phyloP scores from a whole-genome alignment of 2,113 vertebrate species.

The Cyanoramphus novaezelandiae region DNA sequence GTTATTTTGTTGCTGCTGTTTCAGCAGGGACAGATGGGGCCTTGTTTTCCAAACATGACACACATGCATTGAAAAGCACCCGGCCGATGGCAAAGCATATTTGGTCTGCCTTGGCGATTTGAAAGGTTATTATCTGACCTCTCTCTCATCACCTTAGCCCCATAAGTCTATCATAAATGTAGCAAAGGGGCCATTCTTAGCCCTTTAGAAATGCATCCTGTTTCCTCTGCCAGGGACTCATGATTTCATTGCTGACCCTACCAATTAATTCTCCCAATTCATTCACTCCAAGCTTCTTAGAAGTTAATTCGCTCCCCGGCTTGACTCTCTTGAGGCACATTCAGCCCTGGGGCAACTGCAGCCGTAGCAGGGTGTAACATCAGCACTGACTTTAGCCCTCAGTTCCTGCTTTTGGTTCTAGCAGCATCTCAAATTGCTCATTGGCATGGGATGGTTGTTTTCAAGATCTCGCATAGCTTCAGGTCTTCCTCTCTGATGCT shows the following conservation, averaged over 20 bases:
- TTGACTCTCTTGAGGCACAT: not conserved
- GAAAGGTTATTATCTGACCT: slow-evolving; percentile 37
- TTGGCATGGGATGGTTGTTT: not conserved
- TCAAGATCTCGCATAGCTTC: not conserved
- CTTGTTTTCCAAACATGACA: slow-evolving; percentile 35
- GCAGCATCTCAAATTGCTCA: not conserved
- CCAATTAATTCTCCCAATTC: not conserved
- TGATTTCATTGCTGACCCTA: slow-evolving; percentile 6
- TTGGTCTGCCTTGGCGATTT: slow-evolving; percentile 10
- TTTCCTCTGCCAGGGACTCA: not conserved
- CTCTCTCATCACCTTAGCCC: slow-evolving; percentile 1
- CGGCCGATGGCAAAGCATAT: not conserved
- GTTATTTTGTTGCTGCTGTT: slow-evolving; percentile 41
- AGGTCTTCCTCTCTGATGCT: not conserved
- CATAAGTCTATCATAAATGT: not conserved
- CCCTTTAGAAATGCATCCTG: not conserved
- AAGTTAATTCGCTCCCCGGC: not conserved
- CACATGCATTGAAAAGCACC: not conserved
- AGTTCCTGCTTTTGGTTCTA: not conserved
- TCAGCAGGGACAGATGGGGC: not conserved
- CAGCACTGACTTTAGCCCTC: not conserved
- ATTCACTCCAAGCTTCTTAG: not conserved
- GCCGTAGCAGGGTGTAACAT: not conserved
- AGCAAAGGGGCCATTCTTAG: not conserved
- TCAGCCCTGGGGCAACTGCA: not conserved